A percentile compares a stretch with the other conserved stretches of the same genome.
Evolutionary conservation across 1,140 invertebrate genomes (phyloP).

Genomic region (Anthonomus grandis): DNA sequence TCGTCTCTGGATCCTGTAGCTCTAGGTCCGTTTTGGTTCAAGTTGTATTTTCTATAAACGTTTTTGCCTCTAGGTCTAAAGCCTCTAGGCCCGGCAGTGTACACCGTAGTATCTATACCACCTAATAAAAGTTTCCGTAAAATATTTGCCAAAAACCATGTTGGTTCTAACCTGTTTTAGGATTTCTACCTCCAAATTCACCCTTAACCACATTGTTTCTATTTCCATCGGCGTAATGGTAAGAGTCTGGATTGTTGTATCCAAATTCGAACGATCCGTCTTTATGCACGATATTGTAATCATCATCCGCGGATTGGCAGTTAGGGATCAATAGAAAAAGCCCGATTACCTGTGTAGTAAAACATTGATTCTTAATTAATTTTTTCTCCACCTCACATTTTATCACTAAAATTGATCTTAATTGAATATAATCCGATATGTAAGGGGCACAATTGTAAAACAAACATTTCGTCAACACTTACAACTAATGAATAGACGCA

Average conservation of each 20-base stretch:
- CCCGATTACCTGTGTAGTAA: no score
- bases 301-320: constrained; percentile 36
- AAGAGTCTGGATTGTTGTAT: constrained; percentile 64
- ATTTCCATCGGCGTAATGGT: constrained; percentile 59
- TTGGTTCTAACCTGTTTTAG: constrained; percentile 51
- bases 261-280: constrained; percentile 65
- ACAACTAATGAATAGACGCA: no score
- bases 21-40: constrained; percentile 61
- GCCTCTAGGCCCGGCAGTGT: constrained; percentile 69
- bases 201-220: constrained; percentile 60
- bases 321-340: no score
- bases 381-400: no score
- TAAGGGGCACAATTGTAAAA: no score
- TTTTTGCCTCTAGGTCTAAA: constrained; percentile 67
- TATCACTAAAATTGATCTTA: no score
- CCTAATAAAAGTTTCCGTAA: constrained; percentile 35
- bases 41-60: constrained; percentile 64
- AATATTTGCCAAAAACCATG: background rate
- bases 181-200: constrained; percentile 61
- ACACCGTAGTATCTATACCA: constrained; percentile 61
- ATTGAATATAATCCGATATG: no score
- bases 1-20: constrained; percentile 60
- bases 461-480: no score
- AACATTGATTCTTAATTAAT: no score
- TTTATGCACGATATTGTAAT: constrained; percentile 48